These are phyloP conservation scores for Petrocephalus microphthalmus DNA, from an alignment of 2,113 vertebrate species.

Conservation along the genomic window DNA sequence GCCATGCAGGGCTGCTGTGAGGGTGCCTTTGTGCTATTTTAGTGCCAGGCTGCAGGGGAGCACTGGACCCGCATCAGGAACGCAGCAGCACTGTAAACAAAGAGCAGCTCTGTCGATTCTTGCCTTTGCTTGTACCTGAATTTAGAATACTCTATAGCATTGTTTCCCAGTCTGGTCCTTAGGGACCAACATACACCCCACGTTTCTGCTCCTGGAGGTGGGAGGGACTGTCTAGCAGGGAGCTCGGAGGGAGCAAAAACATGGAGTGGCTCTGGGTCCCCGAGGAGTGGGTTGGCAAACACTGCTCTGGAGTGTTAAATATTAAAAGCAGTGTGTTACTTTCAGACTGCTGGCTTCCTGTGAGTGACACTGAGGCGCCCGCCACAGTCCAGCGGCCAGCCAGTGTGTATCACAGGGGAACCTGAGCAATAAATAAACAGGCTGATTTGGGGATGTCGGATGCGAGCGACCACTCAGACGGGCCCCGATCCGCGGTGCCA, in stretches of 20 bases:
- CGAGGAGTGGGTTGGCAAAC: too few relatives aligned
- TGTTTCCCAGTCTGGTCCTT: too few relatives aligned
- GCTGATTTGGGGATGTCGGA: neutral
- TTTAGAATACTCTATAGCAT: neutral
- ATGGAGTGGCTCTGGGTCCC: too few relatives aligned
- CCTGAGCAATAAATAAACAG: neutral
- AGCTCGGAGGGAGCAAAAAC: too few relatives aligned
- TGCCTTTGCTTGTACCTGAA: neutral
- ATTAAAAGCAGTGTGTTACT: conserved; percentile 52
- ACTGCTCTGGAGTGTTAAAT: conserved; percentile 44
- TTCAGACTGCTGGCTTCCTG: conserved; percentile 45
- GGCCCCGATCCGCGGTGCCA: neutral
- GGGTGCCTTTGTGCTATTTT: neutral
- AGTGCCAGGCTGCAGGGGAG: neutral
- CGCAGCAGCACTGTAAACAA: neutral
- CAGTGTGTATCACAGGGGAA: neutral
- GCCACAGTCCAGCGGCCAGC: neutral
- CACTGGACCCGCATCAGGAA: neutral
- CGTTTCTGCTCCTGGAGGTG: too few relatives aligned
- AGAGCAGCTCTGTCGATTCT: neutral
- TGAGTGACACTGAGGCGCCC: neutral
- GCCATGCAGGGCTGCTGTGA: neutral
- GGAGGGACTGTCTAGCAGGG: too few relatives aligned
- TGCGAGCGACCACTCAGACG: neutral
- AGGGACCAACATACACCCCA: too few relatives aligned